A percentile compares a stretch with the other conserved stretches of the same genome.
These are phyloP conservation scores for Lamproptera curius DNA, from an alignment of 2,888 invertebrate genomes.

Conservation along the genomic window DNA sequence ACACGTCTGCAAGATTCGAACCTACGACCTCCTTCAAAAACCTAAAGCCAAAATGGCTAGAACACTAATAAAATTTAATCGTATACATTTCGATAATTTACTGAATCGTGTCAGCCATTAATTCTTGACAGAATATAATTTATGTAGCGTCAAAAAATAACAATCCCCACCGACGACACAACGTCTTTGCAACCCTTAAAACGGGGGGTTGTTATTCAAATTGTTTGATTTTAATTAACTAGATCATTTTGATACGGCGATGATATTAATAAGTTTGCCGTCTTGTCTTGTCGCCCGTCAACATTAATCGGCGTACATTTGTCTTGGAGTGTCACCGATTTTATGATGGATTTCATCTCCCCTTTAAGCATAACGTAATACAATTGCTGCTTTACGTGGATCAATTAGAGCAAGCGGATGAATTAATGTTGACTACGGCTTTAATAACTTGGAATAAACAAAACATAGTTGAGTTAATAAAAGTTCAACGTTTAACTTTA, in stretches of 20 bases:
- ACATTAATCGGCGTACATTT: slow-evolving; percentile 56
- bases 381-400: background rate
- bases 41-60: too few species aligned
- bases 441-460: too few species aligned
- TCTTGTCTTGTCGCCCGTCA: slow-evolving; percentile 54
- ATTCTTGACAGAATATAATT: slow-evolving; percentile 8
- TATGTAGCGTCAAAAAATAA: slow-evolving; percentile 34
- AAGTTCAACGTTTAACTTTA: too few species aligned
- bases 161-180: slow-evolving; percentile 39
- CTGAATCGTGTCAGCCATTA: too few species aligned
- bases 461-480: too few species aligned
- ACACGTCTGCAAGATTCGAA: too few species aligned
- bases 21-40: too few species aligned
- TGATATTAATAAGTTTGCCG: slow-evolving; percentile 54
- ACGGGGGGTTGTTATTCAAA: slow-evolving; percentile 32
- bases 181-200: slow-evolving; percentile 31
- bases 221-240: slow-evolving; percentile 71
- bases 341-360: slow-evolving; percentile 31
- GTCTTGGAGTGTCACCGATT: slow-evolving; percentile 41
- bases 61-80: too few species aligned
- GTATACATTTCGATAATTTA: too few species aligned
- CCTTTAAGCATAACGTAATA: slow-evolving; percentile 7
- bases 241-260: slow-evolving; percentile 34
- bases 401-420: background rate
- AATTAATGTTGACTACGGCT: too few species aligned